Base-by-base conservation (phyloP, 2,113 vertebrate genomes). In the Fulica atra region DNA sequence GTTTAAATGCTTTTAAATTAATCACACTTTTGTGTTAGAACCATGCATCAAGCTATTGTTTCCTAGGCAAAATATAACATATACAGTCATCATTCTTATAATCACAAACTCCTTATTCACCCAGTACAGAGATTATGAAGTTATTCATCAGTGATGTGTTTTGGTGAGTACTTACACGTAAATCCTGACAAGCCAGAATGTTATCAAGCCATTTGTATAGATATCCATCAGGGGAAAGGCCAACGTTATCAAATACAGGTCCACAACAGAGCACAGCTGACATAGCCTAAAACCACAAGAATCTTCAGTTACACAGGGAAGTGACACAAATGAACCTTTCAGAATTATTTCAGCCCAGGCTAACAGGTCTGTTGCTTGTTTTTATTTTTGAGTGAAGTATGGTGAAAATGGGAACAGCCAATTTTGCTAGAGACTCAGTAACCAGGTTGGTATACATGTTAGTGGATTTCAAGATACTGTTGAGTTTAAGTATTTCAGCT, bases 141-240 rank as follows among this genome's bases (percentile, higher is more conserved):
- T 46, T 80, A 71, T 28, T 74, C 29, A 64, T 38, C 76, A 81
- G 18, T 18, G 50, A 29, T 50, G 18, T 31, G n/a, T 94, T 69
- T 74, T 65, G 64, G 8, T 51, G 59, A 90, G 40, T 91, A 98
- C 98, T 95, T 98, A 99, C 99, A 86, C 99, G 98, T 93, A 99
- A 96, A 97, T 99, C 99, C 82, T 99, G 99, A 92, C 99, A 99
- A 95, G 99, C 99, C 94, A 99, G 97, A 96, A 99, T 99, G 94
- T 99, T 99, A 98, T 99, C 99, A n/a, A 99, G 98, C 99, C 99
- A 99, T 94, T 99, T 99, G 96, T 99, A 99, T 14, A 99, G 99
- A 98, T 99, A 99, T 7, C 99, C 99, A 7, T 99, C 99, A 15
- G 99, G 98, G 28, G 99, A 99, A 74, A 99, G 99, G 51, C 99